These are phyloP conservation scores for Gymnorhina tibicen DNA, from an alignment of 2,113 vertebrate genomes.

Conservation along the genomic window DNA sequence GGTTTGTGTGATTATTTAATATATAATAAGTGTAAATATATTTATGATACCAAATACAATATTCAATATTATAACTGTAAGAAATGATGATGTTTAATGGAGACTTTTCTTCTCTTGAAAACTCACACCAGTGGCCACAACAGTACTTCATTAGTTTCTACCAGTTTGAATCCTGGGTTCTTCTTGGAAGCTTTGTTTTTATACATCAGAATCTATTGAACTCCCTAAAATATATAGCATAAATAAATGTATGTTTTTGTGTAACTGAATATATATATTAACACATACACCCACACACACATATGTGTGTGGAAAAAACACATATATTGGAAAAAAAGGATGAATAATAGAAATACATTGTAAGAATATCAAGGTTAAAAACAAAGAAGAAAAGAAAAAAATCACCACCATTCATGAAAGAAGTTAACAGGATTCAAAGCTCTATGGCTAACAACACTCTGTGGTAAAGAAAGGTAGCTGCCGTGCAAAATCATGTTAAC, in stretches of 20 bases:
- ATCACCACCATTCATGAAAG: background rate
- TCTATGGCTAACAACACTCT: background rate
- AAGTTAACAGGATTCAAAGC: background rate
- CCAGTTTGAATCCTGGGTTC: background rate
- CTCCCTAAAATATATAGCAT: background rate
- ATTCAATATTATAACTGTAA: background rate
- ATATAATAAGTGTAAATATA: background rate
- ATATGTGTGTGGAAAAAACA: background rate
- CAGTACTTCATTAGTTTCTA: background rate
- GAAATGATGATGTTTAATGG: background rate
- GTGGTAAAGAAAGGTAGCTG: background rate
- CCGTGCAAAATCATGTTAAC: background rate
- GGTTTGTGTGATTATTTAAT: background rate
- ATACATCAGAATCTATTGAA: background rate
- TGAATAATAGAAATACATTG: background rate
- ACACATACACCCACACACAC: accelerated
- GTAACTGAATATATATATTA: background rate
- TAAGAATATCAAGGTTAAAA: background rate
- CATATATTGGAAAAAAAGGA: background rate
- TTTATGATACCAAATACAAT: background rate
- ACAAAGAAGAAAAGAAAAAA: background rate
- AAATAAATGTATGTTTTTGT: background rate
- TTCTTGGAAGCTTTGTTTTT: background rate
- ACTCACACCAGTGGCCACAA: background rate
- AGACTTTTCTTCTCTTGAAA: background rate